Percentiles rank a stretch among this genome's conserved stretches.
These are phyloP conservation scores for Byasa hedistus DNA, from an alignment of 2,888 invertebrate species.

Conservation along the genomic window DNA sequence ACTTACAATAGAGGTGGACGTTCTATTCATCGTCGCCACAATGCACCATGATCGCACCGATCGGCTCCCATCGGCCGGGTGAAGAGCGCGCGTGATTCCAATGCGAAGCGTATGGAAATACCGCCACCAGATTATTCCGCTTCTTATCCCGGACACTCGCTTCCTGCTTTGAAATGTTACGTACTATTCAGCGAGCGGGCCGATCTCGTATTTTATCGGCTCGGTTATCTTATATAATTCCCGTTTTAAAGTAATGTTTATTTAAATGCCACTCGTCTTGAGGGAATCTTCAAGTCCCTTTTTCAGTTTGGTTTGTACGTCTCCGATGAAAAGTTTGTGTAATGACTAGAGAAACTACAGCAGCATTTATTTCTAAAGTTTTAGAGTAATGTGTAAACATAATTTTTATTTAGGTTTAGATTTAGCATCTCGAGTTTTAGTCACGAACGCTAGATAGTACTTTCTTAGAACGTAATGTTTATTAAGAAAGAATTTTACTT, in stretches of 20 bases:
- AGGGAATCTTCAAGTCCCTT: too few species aligned
- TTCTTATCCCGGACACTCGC: constrained; percentile 38
- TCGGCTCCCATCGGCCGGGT: constrained; percentile 41
- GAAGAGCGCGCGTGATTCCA: constrained; percentile 66
- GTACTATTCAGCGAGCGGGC: background rate
- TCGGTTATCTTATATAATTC: background rate
- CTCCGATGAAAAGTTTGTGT: too few species aligned
- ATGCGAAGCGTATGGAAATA: constrained; percentile 64
- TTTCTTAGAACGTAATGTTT: too few species aligned
- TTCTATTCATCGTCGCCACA: constrained; percentile 77
- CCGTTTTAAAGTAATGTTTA: background rate
- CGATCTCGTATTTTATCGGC: constrained; percentile 3
- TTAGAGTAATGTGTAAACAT: too few species aligned
- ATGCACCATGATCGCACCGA: constrained; percentile 53
- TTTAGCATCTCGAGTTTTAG: too few species aligned
- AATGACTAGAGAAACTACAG: too few species aligned
- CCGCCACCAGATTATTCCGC: constrained; percentile 37
- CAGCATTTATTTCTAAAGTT: too few species aligned
- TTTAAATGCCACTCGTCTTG: too few species aligned
- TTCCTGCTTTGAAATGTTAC: constrained; percentile 26
- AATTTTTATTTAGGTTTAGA: too few species aligned
- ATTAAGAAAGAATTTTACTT: too few species aligned
- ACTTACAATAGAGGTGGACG: constrained; percentile 80
- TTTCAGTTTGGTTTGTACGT: too few species aligned
- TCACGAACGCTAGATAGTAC: too few species aligned